Evolutionary conservation across 1,140 invertebrate genomes (phyloP), one percentile per base, ranked within the genome.

Genomic region (Trissolcus basalis): DNA sequence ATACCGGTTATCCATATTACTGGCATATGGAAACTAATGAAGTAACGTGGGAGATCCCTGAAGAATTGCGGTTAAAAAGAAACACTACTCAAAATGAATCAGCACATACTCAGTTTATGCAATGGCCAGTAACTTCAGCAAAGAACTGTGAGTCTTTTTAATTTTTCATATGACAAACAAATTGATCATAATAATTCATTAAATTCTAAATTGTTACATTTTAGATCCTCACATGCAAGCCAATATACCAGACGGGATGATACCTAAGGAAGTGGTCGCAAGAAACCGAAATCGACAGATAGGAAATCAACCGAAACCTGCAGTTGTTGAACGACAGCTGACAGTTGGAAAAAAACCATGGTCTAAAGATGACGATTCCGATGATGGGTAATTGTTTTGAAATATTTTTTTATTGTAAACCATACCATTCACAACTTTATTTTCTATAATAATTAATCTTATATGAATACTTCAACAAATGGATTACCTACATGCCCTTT

Each of bases 21-120:
- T 94, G 93, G 93, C 92, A 94, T 80, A 90, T 89, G 9, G 86
- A 90, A 54, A 93, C 92, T 0, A 93, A 94, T 83, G 90, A 92
- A 79, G 93, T 94, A 1, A 93, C 92, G 8, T 94, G 93, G 93
- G 92, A 93, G 61, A 90, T 91, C 59, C 93, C 93, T 14, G 69
- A 85, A 5, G 92, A 92, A 76, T 88, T 90, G 51, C 89, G 85
- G 12, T 78, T 78, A 1, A 59, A 82, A 32, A 80, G 75, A 32
- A 82, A 82, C 51, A 76, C 76, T 13, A 51, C 67, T 16, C 80
- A 85, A 48, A 51, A 32, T 15, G 71, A 75, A 43, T 6, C 45
- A 16, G 60, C 78, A 58, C 78, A 79, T 51, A 64, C 77, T 32
- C 63, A 77, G 4, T 81, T 85, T 14, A 71, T 82, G 55, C 51